phyloP scores from a whole-genome alignment of 1,140 invertebrate species.

The Geopemphigus sp. region DNA sequence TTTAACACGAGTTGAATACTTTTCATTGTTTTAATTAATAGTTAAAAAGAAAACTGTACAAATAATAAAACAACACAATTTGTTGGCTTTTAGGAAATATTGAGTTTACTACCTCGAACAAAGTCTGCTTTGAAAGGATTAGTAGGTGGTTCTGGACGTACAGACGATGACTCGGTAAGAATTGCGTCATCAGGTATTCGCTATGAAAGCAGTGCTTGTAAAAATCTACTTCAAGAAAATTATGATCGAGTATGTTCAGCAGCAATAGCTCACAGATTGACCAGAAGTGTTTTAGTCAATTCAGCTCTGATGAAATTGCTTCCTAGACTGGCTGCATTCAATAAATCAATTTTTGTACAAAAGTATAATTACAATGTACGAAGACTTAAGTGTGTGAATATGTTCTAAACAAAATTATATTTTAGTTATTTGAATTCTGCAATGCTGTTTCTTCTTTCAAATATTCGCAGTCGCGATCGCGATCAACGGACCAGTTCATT shows the following conservation, averaged over 20 bases:
- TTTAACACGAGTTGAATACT: too few relatives aligned
- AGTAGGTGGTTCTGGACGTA: slow-evolving; percentile 40
- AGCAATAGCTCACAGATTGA: slow-evolving; percentile 74
- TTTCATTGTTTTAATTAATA: too few relatives aligned
- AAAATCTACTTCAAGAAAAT: slow-evolving; percentile 77
- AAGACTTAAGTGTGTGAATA: not conserved
- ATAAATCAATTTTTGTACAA: slow-evolving; percentile 75
- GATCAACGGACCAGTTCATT: slow-evolving; percentile 79
- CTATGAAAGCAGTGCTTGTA: slow-evolving; percentile 72
- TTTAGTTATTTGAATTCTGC: slow-evolving; percentile 72
- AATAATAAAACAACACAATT: not conserved
- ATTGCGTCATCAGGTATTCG: slow-evolving; percentile 35
- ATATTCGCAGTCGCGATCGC: slow-evolving; percentile 74
- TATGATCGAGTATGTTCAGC: slow-evolving; percentile 77
- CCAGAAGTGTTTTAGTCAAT: slow-evolving; percentile 79
- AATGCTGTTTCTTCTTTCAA: slow-evolving; percentile 74
- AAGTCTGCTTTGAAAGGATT: slow-evolving; percentile 45
- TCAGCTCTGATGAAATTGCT: slow-evolving; percentile 83
- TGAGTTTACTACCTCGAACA: slow-evolving; percentile 29
- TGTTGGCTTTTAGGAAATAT: slow-evolving; percentile 31
- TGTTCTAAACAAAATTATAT: slow-evolving; percentile 25
- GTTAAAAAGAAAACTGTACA: not conserved
- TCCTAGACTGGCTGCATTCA: slow-evolving; percentile 92
- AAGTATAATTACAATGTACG: slow-evolving; percentile 52
- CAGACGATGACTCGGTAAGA: slow-evolving; percentile 36